Evolutionary conservation across 2,113 vertebrate genomes (phyloP).

Genomic region (Chloroceryle aenea): DNA sequence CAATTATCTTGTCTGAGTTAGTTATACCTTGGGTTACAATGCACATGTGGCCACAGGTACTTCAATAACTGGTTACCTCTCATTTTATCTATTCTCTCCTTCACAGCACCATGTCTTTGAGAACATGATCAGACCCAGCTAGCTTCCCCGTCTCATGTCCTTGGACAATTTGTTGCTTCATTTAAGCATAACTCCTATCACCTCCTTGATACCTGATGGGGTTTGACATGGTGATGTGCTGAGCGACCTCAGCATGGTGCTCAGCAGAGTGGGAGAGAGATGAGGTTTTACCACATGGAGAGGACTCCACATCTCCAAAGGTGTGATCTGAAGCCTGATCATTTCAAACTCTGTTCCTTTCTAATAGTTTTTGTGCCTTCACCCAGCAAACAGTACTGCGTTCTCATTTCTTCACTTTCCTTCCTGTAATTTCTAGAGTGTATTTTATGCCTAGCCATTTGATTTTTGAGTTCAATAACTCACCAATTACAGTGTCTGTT

Average conservation of each 20-base stretch:
- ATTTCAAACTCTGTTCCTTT: background rate
- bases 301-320: background rate
- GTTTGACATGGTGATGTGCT: background rate
- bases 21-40: background rate
- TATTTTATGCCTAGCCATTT: background rate
- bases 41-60: background rate
- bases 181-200: background rate
- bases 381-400: rapidly evolving
- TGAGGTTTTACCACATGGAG: rapidly evolving
- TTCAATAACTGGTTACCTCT: background rate
- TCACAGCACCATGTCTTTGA: background rate
- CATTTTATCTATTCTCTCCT: background rate
- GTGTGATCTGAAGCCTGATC: rapidly evolving
- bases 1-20: slow-evolving; percentile 31
- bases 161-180: background rate
- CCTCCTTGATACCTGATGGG: background rate
- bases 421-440: background rate
- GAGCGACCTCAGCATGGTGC: rapidly evolving
- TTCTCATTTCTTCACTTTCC: background rate
- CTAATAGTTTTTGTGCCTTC: background rate
- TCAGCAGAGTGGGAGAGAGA: background rate
- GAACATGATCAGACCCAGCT: background rate
- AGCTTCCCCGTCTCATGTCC: background rate
- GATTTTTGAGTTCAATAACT: background rate
- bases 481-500: background rate